Evolutionary conservation across 2,888 invertebrate species (phyloP), one percentile per base, ranked within the genome.

Genomic region (Dendrolimus pini): DNA sequence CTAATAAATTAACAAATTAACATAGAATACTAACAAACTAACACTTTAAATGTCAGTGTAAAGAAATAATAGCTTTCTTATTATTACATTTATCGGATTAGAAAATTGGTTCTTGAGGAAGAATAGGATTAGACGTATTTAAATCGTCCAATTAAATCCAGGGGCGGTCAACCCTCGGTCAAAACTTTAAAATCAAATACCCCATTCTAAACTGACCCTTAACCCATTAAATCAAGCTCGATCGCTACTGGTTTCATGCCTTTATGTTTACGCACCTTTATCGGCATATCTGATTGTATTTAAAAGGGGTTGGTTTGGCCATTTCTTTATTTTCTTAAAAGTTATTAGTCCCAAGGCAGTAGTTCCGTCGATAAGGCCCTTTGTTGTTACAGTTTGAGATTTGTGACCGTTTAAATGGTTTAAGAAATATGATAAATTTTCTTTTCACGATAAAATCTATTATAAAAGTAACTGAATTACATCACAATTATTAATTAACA

Each of bases 281-380:
- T 86, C 88, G 70, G 73, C 60, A 78, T 80, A 81, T 78, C 75
- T 66, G 75, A 85, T 83, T 79, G 79, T 67, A 65, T 76, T 79
- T 72, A 68, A 61, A 77, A 80, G 75, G 77, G 82, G 80, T 72
- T 74, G 71, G 69, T 66, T 77, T 75, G 61, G 63, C 67, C 65
- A 74, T 82, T 85, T 81, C 82, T 85, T 87, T 85, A 82, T 83
- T 65, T 78, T 82, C 80, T 80, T 77, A 76, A 85, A 85, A 78
- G 73, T 80, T 85, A 89, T 89, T 89, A 79, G 78, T 82, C 89
- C 87, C 88, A 59, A 56, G 76, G 77, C 79, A 65, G 74, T 65
- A 80, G 75, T 89, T 78, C 65, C 63, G 67, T 62, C 63, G 83
- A 83, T 85, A 85, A 77, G 68, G 65, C 62, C 64, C 67, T 64